These are phyloP conservation scores for Tapera naevia DNA, from an alignment of 2,797 vertebrate genomes.

Conservation along the genomic window DNA sequence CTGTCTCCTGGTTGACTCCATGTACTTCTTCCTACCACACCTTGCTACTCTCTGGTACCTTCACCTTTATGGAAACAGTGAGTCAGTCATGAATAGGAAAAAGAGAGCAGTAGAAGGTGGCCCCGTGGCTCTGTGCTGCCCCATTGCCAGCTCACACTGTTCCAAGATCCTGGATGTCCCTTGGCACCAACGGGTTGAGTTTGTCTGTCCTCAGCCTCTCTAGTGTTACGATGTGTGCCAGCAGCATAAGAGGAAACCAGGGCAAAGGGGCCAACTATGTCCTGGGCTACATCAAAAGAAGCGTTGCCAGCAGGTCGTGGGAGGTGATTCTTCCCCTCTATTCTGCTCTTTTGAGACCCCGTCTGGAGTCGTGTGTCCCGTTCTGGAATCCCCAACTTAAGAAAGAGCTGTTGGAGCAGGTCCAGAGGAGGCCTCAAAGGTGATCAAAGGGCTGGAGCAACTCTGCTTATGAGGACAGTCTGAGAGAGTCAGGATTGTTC, in stretches of 20 bases:
- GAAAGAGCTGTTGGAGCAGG: too few relatives aligned
- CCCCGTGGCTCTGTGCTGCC: accelerated
- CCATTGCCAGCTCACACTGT: accelerated
- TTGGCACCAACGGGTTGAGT: accelerated
- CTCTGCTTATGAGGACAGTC: too few relatives aligned
- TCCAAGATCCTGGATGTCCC: background rate
- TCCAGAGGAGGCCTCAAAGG: too few relatives aligned
- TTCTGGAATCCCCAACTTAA: too few relatives aligned
- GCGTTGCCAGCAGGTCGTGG: too few relatives aligned
- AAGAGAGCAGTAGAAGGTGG: background rate
- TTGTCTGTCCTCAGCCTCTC: background rate
- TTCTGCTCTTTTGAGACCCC: too few relatives aligned
- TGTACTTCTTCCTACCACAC: background rate
- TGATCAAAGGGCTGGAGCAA: too few relatives aligned
- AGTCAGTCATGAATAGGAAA: background rate
- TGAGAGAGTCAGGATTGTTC: too few relatives aligned
- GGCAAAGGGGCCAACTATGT: background rate
- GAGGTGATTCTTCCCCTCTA: too few relatives aligned
- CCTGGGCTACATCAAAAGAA: too few relatives aligned
- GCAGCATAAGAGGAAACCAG: background rate
- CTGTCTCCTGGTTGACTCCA: background rate
- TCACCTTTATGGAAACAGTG: background rate
- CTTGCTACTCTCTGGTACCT: background rate
- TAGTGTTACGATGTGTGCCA: accelerated
- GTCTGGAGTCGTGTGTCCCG: too few relatives aligned